A percentile compares a stretch with the other conserved stretches of the same genome.
Conservation (phyloP, 2,888 invertebrate genomes). For the Rhamnusium bicolor region DNA sequence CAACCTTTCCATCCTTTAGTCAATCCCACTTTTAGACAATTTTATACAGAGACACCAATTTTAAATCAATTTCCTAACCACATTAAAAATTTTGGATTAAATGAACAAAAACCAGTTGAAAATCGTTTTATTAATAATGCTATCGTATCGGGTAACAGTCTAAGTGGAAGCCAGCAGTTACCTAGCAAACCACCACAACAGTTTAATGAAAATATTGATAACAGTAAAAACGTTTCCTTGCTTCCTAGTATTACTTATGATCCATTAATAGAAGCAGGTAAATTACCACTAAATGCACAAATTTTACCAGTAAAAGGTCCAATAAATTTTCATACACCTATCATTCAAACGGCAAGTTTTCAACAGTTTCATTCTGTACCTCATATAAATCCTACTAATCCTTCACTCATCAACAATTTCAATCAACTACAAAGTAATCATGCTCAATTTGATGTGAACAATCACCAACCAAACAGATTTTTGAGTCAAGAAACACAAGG, state of each 20-base stretch:
- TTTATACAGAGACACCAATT: neutral
- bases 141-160: neutral
- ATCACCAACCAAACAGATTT: conserved; percentile 52
- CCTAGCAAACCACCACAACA: conserved; percentile 18
- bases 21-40: conserved; percentile 38
- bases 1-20: conserved; percentile 61
- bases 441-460: conserved; percentile 25
- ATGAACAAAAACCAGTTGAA: neutral
- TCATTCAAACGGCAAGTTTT: conserved; percentile 49
- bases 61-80: neutral
- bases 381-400: conserved; percentile 42
- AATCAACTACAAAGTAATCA: conserved; percentile 42
- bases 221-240: conserved; percentile 66
- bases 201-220: conserved; percentile 9
- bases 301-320: conserved; percentile 66
- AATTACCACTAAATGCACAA: conserved; percentile 68
- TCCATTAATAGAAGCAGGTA: conserved; percentile 57
- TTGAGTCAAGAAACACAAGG: conserved; percentile 66
- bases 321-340: conserved; percentile 60
- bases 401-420: conserved; percentile 45
- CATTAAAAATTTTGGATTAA: neutral
- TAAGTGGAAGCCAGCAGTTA: neutral
- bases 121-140: neutral
- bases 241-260: conserved; percentile 73
- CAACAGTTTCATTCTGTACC: conserved; percentile 44